Conservation (phyloP, 2,797 vertebrate species). For the Aulostomus chinensis region DNA sequence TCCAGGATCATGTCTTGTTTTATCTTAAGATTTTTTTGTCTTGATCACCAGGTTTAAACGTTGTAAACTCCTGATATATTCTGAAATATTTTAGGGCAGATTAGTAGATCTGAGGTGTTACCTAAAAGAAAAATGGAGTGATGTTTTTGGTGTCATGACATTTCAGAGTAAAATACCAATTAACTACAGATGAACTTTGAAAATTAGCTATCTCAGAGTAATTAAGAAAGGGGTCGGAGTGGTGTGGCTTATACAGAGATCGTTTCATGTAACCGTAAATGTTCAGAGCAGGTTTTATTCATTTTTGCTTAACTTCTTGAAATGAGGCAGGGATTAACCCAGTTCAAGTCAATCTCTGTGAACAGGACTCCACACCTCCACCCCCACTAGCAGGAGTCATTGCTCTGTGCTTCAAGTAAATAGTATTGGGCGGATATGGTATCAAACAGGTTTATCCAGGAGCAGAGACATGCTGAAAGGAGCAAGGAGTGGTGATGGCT, state of each 20-base stretch:
- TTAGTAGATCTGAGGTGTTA: conserved; percentile 6
- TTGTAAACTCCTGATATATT: conserved; percentile 1
- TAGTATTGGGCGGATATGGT: conserved; percentile 35
- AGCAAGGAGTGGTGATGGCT: conserved; percentile 28
- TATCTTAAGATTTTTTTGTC: background rate
- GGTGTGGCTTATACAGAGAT: no score
- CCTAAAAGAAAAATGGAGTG: background rate
- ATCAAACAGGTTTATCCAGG: conserved; percentile 69
- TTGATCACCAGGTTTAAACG: background rate
- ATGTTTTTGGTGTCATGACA: background rate
- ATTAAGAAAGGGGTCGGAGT: no score
- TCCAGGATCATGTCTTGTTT: background rate
- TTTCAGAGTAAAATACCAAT: no score
- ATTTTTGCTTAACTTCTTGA: no score
- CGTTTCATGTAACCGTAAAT: no score
- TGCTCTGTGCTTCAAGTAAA: conserved; percentile 53
- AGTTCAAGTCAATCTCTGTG: conserved; percentile 22
- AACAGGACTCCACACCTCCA: conserved; percentile 19
- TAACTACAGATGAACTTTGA: no score
- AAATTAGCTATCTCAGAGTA: no score
- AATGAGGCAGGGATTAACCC: conserved; percentile 1
- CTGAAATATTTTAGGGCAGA: background rate
- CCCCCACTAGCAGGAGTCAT: background rate
- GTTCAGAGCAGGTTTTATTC: no score
- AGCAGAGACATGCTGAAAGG: conserved; percentile 13